These are phyloP conservation scores for Dryococelus australis DNA, from an alignment of 2,888 invertebrate genomes.

Conservation along the genomic window DNA sequence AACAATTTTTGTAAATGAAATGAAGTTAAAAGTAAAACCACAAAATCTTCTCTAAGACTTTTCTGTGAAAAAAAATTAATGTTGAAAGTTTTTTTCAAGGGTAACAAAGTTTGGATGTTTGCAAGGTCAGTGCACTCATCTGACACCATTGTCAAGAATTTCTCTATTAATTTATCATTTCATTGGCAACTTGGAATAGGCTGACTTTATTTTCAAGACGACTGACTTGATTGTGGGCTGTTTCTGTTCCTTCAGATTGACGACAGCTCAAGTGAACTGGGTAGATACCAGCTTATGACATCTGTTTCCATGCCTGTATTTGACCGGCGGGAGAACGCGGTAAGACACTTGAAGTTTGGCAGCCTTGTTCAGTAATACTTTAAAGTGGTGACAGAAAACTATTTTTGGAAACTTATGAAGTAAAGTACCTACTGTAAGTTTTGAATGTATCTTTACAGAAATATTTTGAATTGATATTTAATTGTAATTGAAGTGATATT, in stretches of 20 bases:
- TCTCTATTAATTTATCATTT: no score
- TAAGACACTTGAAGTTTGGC: conserved; percentile 60
- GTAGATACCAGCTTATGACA: conserved; percentile 81
- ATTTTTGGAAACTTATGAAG: background rate
- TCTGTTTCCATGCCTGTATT: conserved; percentile 94
- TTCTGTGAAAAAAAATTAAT: no score
- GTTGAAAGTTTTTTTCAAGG: no score
- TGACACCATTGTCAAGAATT: no score
- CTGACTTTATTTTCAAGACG: no score
- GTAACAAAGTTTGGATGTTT: no score
- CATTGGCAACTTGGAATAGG: no score
- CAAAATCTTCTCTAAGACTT: no score
- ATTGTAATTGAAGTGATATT: background rate
- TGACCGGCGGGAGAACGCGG: conserved; percentile 85
- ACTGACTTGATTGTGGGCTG: background rate
- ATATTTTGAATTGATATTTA: background rate
- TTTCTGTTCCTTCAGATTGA: background rate
- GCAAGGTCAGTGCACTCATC: no score
- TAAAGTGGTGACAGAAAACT: background rate
- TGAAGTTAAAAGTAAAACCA: no score
- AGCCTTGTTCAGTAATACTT: no score
- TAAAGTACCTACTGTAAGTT: background rate
- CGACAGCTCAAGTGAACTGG: conserved; percentile 1
- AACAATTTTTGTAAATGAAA: no score
- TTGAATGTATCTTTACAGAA: background rate